Conservation (phyloP, 2,113 vertebrate genomes). For the Charadrius vociferus region DNA sequence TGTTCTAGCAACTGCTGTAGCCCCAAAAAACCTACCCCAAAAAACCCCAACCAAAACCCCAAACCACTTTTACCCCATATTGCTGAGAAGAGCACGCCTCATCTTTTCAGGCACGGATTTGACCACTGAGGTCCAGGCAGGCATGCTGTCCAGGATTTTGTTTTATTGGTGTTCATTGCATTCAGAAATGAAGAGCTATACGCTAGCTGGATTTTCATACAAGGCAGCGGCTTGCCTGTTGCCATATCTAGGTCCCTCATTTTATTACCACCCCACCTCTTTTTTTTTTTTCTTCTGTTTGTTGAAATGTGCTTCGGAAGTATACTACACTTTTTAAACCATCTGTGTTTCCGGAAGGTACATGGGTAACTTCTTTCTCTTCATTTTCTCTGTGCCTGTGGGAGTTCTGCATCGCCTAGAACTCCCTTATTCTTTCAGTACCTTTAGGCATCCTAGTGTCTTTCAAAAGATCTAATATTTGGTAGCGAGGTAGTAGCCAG, state of each 20-base stretch:
- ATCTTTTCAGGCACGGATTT: background rate
- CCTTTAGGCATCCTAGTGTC: background rate
- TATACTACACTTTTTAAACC: background rate
- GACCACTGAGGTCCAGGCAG: background rate
- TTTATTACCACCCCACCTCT: background rate
- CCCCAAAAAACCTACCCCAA: background rate
- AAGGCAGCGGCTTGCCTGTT: background rate
- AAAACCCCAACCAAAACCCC: background rate
- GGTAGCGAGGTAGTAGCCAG: background rate
- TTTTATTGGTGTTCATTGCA: rapidly evolving
- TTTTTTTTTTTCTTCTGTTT: background rate
- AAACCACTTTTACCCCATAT: rapidly evolving
- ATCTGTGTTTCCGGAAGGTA: background rate
- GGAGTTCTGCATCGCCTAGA: background rate
- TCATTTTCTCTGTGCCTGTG: background rate
- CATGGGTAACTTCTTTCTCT: background rate
- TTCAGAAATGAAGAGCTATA: background rate
- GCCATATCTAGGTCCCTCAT: background rate
- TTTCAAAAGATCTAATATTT: background rate
- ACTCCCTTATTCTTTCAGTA: background rate
- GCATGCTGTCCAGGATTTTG: background rate
- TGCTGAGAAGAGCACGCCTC: background rate
- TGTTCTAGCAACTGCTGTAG: background rate
- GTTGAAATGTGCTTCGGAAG: background rate
- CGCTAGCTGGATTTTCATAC: background rate